phyloP scores from a whole-genome alignment of 2,113 vertebrate species.

The Sitta europaea region DNA sequence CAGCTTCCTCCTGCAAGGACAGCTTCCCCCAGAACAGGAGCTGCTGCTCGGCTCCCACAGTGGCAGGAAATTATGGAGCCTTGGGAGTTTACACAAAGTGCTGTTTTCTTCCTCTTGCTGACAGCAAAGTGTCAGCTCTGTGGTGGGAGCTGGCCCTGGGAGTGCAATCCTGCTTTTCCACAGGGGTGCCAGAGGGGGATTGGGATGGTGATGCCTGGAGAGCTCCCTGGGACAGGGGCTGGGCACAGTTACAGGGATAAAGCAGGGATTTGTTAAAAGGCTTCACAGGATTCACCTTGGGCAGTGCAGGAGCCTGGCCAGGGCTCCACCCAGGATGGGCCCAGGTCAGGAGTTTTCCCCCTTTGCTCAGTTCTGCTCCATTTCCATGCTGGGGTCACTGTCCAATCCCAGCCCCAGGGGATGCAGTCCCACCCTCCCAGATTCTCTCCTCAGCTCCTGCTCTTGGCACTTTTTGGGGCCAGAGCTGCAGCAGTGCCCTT shows the following conservation, averaged over 20 bases:
- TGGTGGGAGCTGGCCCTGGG: neutral
- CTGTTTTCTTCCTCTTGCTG: neutral
- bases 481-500: neutral
- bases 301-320: neutral
- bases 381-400: neutral
- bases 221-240: neutral
- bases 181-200: rapidly evolving
- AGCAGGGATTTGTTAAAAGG: neutral
- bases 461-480: neutral
- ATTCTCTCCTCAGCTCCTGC: neutral
- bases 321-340: too few species aligned
- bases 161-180: neutral
- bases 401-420: neutral
- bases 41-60: neutral
- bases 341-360: neutral
- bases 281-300: neutral
- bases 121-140: neutral
- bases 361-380: neutral
- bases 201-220: neutral
- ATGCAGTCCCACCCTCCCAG: neutral
- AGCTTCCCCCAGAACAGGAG: neutral
- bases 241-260: neutral
- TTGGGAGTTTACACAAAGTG: neutral
- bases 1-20: neutral
- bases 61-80: neutral